These are phyloP conservation scores for Simalia tracyae DNA, from an alignment of 2,797 vertebrate species.

Conservation along the genomic window DNA sequence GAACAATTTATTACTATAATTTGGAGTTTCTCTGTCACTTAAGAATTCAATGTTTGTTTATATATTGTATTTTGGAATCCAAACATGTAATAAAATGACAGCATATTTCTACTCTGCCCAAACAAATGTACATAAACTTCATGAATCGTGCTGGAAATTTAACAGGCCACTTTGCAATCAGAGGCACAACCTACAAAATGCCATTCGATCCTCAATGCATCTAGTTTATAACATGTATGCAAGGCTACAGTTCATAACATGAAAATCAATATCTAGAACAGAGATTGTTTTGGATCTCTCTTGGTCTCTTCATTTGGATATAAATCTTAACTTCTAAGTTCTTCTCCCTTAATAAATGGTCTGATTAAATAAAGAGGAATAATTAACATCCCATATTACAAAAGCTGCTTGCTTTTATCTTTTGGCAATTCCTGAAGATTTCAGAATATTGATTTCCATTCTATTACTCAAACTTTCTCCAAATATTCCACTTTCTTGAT, in stretches of 20 bases:
- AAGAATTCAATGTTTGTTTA: background rate
- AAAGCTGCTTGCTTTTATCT: background rate
- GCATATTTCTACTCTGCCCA: slow-evolving; percentile 9
- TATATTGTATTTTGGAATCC: background rate
- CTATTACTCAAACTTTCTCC: background rate
- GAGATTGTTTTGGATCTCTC: slow-evolving; percentile 12
- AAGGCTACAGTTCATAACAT: slow-evolving; percentile 3
- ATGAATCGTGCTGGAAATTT: slow-evolving; percentile 2
- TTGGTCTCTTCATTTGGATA: slow-evolving; percentile 34
- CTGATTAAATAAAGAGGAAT: slow-evolving; percentile 11
- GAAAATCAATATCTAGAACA: background rate
- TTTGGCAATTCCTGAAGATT: background rate
- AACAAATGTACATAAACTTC: background rate
- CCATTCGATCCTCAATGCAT: background rate
- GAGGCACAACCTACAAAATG: slow-evolving; percentile 4
- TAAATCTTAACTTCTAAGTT: background rate
- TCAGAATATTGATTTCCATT: background rate
- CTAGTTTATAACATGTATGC: background rate
- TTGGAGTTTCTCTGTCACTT: background rate
- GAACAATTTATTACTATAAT: slow-evolving; percentile 1
- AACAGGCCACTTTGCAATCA: background rate
- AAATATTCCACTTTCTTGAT: background rate
- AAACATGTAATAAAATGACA: background rate
- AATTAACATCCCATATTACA: background rate
- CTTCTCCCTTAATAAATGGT: slow-evolving; percentile 42